These are phyloP conservation scores for Ochropacha duplaris DNA, from an alignment of 2,888 invertebrate genomes.

Conservation along the genomic window DNA sequence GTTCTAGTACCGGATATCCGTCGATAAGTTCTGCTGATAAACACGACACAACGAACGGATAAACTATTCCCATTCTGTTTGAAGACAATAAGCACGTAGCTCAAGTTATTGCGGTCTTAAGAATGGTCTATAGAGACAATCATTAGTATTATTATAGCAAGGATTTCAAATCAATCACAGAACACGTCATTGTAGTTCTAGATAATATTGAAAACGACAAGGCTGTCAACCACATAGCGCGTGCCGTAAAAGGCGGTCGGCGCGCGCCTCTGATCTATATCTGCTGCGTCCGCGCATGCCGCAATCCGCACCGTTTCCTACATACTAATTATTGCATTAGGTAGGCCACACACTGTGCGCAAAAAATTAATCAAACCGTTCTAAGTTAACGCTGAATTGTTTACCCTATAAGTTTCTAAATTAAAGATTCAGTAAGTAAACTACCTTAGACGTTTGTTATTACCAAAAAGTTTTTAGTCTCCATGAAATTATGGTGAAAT, in stretches of 20 bases:
- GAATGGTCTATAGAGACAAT: background rate
- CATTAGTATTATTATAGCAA: background rate
- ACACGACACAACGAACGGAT: conserved; percentile 20
- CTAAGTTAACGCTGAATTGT: too few species aligned
- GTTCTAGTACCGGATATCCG: conserved; percentile 42
- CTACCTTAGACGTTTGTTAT: too few species aligned
- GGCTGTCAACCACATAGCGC: conserved; percentile 28
- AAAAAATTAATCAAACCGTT: background rate
- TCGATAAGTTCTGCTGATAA: conserved; percentile 36
- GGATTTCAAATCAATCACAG: background rate
- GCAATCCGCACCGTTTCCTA: conserved; percentile 43
- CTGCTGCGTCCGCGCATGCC: conserved; percentile 45
- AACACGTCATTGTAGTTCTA: background rate
- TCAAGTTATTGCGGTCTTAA: background rate
- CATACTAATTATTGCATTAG: conserved; percentile 23
- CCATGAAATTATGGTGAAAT: background rate
- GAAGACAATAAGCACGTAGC: background rate
- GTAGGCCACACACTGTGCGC: conserved; percentile 12
- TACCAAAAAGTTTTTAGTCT: too few species aligned
- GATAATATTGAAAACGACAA: conserved; percentile 5
- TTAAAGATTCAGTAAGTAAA: background rate
- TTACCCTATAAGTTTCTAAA: background rate
- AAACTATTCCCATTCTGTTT: background rate
- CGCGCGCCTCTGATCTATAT: conserved; percentile 55
- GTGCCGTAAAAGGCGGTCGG: conserved; percentile 53